Evolutionary conservation across 2,888 invertebrate genomes (phyloP).

Genomic region (Microctonus hyperodae): DNA sequence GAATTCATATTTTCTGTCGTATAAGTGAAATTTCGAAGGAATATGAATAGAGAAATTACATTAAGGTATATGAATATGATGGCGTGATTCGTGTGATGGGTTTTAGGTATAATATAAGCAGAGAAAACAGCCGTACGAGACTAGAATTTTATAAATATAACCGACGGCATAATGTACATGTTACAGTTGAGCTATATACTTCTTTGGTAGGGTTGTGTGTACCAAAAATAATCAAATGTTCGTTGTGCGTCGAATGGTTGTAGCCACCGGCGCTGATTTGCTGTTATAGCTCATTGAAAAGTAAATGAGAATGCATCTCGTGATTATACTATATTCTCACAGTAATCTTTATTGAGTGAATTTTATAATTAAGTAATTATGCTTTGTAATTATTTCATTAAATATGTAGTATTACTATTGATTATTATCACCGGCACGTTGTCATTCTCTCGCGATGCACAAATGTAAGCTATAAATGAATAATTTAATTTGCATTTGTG

Average conservation of each 20-base stretch:
- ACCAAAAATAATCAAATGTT: constrained; percentile 56
- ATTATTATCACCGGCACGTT: constrained; percentile 39
- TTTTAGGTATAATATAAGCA: too few relatives aligned
- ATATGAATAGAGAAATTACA: neutral
- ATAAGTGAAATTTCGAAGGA: too few relatives aligned
- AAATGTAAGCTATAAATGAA: constrained; percentile 42
- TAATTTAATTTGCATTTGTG: constrained; percentile 4
- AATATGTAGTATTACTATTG: constrained; percentile 43
- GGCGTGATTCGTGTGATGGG: neutral
- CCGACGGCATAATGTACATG: constrained; percentile 28
- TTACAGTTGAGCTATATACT: constrained; percentile 28
- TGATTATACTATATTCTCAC: neutral
- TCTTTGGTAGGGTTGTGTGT: constrained; percentile 40
- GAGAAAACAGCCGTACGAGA: constrained; percentile 19
- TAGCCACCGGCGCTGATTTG: constrained; percentile 1
- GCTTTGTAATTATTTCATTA: constrained; percentile 37
- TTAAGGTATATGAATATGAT: neutral
- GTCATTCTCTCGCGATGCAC: constrained; percentile 43
- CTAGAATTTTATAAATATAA: constrained; percentile 54
- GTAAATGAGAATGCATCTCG: constrained; percentile 25
- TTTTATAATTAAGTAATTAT: constrained; percentile 31
- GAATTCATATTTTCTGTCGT: too few relatives aligned
- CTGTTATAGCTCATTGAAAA: constrained; percentile 27
- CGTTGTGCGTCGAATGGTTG: constrained; percentile 27
- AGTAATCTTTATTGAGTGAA: neutral